Percentiles rank a stretch among this genome's conserved stretches.
Evolutionary conservation across 2,797 vertebrate genomes (phyloP).

Genomic region (Melanotaenia parkinsoni): DNA sequence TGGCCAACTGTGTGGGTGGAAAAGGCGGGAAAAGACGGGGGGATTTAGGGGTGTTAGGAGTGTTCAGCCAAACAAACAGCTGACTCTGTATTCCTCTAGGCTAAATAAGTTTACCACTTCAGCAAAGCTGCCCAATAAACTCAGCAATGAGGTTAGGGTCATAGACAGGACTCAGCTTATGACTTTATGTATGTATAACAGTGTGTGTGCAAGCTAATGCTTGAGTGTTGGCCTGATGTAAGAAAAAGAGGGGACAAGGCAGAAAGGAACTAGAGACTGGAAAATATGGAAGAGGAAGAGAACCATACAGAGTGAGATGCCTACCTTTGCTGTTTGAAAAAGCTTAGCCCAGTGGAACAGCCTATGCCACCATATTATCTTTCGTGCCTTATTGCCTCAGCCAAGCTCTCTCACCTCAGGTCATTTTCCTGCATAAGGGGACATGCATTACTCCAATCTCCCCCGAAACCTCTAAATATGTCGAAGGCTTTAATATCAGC

Average conservation of each 20-base stretch:
- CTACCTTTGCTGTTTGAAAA: constrained; percentile 47
- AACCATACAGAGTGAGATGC: constrained; percentile 26
- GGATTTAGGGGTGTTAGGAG: constrained; percentile 30
- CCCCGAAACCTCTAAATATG: constrained; percentile 56
- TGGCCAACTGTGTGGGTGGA: constrained; percentile 28
- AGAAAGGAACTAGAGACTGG: constrained; percentile 3
- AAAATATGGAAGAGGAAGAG: constrained; percentile 18
- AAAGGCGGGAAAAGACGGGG: constrained; percentile 17
- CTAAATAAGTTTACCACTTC: constrained; percentile 71
- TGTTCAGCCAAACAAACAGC: constrained; percentile 71
- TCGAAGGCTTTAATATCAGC: constrained; percentile 67
- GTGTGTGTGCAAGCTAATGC: constrained; percentile 16
- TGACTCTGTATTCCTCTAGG: constrained; percentile 71
- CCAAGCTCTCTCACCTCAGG: constrained; percentile 68
- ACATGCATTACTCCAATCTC: constrained; percentile 49
- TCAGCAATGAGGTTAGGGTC: constrained; percentile 74
- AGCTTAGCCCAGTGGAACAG: constrained; percentile 65
- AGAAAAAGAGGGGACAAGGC: constrained; percentile 16
- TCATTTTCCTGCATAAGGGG: constrained; percentile 55
- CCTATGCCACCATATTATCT: constrained; percentile 74
- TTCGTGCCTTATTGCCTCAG: constrained; percentile 77
- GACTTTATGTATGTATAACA: constrained; percentile 48
- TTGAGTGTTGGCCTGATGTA: constrained; percentile 23
- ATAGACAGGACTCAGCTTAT: constrained; percentile 67
- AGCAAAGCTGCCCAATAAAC: constrained; percentile 72